Evolutionary conservation across 2,888 invertebrate species (phyloP).

Genomic region (Emmelina monodactyla): DNA sequence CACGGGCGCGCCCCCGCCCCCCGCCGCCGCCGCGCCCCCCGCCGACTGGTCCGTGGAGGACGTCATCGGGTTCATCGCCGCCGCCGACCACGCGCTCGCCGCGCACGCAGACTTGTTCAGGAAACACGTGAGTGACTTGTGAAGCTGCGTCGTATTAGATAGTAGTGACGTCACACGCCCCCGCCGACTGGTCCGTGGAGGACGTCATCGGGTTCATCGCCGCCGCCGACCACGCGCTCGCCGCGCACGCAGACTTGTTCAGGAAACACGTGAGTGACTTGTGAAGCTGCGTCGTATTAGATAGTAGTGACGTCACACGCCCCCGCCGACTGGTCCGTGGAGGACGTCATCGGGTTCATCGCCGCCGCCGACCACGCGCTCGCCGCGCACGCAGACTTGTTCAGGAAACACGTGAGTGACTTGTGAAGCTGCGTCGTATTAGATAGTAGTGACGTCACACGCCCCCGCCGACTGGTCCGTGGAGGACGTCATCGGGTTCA

Average conservation of each 20-base stretch:
- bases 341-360: slow-evolving; percentile 93
- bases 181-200: slow-evolving; percentile 92
- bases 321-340: slow-evolving; percentile 90
- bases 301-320: too few species aligned
- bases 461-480: slow-evolving; percentile 90
- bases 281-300: too few species aligned
- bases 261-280: slow-evolving; percentile 86
- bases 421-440: too few species aligned
- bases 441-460: too few species aligned
- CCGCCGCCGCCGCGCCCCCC: slow-evolving; percentile 63
- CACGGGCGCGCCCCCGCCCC: slow-evolving; percentile 57
- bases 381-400: slow-evolving; percentile 88
- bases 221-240: slow-evolving; percentile 82
- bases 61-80: slow-evolving; percentile 89
- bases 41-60: slow-evolving; percentile 94
- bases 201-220: slow-evolving; percentile 93
- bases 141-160: too few species aligned
- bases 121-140: slow-evolving; percentile 79
- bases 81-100: slow-evolving; percentile 83
- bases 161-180: too few species aligned
- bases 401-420: slow-evolving; percentile 87
- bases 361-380: slow-evolving; percentile 84
- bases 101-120: slow-evolving; percentile 91
- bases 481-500: slow-evolving; percentile 93
- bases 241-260: slow-evolving; percentile 89